A percentile compares a stretch with the other conserved stretches of the same genome.
Conservation (phyloP, 2,113 vertebrate genomes). For the Ictalurus punctatus region DNA sequence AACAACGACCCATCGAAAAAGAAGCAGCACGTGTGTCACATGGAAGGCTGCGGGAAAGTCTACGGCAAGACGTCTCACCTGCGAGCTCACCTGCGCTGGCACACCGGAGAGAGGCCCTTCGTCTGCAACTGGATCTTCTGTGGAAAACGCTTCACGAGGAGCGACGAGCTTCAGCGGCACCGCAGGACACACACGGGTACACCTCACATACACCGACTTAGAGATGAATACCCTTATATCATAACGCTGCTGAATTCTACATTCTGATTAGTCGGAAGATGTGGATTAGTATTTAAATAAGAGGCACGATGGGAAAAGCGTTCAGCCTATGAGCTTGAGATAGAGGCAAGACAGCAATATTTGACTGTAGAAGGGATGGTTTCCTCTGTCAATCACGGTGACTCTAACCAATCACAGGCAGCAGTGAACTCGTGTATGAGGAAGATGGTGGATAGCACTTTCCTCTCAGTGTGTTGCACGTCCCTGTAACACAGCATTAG, state of each 20-base stretch:
- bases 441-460: background rate
- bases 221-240: background rate
- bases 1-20: conserved; percentile 95
- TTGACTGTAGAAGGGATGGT: background rate
- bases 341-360: background rate
- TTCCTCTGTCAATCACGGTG: background rate
- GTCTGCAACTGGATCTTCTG: conserved; percentile 99
- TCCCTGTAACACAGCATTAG: background rate
- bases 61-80: conserved; percentile 98
- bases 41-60: conserved; percentile 97
- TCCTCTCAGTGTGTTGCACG: background rate
- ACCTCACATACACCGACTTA: background rate
- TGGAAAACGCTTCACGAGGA: conserved; percentile 95
- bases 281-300: background rate
- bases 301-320: background rate
- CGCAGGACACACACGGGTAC: conserved; percentile 96
- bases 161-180: conserved; percentile 95
- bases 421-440: background rate
- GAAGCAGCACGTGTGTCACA: conserved; percentile 98
- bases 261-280: background rate
- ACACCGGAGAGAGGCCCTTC: conserved; percentile 96
- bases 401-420: background rate
- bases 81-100: conserved; percentile 97
- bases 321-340: background rate
- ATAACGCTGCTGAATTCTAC: background rate